Conservation (phyloP, 2,797 vertebrate species). For the Dromococcyx pavoninus region DNA sequence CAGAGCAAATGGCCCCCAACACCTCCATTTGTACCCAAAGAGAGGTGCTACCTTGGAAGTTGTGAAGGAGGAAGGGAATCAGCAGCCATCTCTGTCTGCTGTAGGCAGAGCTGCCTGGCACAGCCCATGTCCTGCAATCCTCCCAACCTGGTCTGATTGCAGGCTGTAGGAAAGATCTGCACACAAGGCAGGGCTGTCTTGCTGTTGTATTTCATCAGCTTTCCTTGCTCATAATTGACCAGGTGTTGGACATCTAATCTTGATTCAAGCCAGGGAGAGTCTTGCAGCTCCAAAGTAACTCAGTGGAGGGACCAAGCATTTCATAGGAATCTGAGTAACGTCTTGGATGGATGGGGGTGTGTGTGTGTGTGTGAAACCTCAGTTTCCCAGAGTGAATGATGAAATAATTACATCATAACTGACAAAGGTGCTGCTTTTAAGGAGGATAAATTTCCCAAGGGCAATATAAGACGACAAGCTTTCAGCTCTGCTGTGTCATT, state of each 20-base stretch:
- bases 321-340: background rate
- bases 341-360: fast-evolving
- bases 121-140: background rate
- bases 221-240: background rate
- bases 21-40: background rate
- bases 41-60: background rate
- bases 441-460: background rate
- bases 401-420: background rate
- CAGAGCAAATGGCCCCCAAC: background rate
- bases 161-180: background rate
- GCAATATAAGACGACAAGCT: background rate
- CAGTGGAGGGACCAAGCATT: background rate
- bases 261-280: background rate
- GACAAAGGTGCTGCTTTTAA: background rate
- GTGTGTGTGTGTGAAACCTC: fast-evolving
- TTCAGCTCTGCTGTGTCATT: background rate
- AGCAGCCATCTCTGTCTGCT: background rate
- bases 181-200: background rate
- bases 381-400: background rate
- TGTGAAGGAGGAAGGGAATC: background rate
- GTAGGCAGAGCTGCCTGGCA: background rate
- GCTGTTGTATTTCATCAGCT: fast-evolving
- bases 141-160: fast-evolving
- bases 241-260: background rate
- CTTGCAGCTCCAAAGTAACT: background rate